Conservation (phyloP, 2,113 vertebrate species). For the Glaucidium brasilianum region DNA sequence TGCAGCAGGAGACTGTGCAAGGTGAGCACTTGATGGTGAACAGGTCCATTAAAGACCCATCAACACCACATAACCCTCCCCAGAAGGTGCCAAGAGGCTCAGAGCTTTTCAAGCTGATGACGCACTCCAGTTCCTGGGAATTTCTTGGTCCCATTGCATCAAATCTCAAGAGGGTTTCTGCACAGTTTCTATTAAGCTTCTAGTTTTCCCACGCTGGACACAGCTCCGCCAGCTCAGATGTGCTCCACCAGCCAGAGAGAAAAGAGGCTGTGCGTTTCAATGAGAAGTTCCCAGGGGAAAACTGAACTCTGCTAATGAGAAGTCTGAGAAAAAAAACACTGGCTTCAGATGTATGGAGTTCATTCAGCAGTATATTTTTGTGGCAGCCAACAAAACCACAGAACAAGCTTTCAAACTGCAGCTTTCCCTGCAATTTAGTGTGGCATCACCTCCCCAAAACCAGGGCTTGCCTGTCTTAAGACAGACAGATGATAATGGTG, state of each 20-base stretch:
- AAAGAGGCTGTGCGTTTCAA: background rate
- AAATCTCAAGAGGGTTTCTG: background rate
- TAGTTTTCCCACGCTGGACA: background rate
- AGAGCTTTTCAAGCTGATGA: background rate
- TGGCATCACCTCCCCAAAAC: background rate
- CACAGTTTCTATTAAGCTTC: background rate
- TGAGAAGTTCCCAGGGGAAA: slow-evolving; percentile 5
- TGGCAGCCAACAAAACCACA: background rate
- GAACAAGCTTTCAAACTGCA: background rate
- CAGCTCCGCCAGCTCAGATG: background rate
- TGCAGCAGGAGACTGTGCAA: background rate
- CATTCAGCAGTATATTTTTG: background rate
- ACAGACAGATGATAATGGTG: background rate
- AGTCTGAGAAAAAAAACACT: background rate
- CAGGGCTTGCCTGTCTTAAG: background rate
- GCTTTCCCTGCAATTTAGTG: background rate
- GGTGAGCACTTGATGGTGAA: background rate
- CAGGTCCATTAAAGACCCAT: background rate
- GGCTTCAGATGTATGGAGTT: background rate
- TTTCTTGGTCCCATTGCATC: background rate
- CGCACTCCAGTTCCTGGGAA: background rate
- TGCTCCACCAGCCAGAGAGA: background rate
- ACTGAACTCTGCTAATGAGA: background rate
- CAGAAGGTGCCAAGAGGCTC: background rate
- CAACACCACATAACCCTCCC: background rate